These are phyloP conservation scores for Ambastaia sidthimunki DNA, from an alignment of 2,797 vertebrate genomes.

Conservation along the genomic window DNA sequence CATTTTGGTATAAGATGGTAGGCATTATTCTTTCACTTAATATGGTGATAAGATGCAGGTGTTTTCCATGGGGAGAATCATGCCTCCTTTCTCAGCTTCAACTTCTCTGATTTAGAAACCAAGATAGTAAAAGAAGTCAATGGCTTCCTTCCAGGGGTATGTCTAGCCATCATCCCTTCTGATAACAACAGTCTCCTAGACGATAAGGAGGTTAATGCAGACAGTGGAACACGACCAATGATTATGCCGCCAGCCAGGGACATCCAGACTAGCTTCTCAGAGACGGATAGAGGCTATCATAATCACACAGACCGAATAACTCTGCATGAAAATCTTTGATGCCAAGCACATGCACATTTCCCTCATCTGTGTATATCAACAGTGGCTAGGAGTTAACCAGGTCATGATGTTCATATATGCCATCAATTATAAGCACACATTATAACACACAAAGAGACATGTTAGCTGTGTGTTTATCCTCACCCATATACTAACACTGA, in stretches of 20 bases:
- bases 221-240: slow-evolving; percentile 60
- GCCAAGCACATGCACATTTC: slow-evolving; percentile 5
- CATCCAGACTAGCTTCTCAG: slow-evolving; percentile 61
- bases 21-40: slow-evolving; percentile 62
- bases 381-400: neutral
- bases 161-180: slow-evolving; percentile 65
- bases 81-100: slow-evolving; percentile 67
- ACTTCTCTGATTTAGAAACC: slow-evolving; percentile 60
- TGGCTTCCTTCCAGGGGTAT: slow-evolving; percentile 59
- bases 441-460: too few species aligned
- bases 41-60: slow-evolving; percentile 75
- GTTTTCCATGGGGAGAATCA: slow-evolving; percentile 64
- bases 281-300: slow-evolving; percentile 47
- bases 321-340: slow-evolving; percentile 10
- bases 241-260: slow-evolving; percentile 63
- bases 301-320: slow-evolving; percentile 37
- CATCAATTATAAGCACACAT: too few species aligned
- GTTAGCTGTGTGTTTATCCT: neutral
- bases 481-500: neutral
- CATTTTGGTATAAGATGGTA: slow-evolving; percentile 43
- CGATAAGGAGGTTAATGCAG: slow-evolving; percentile 73
- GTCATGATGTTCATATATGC: neutral
- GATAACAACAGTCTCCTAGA: slow-evolving; percentile 56
- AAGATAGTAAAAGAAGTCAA: slow-evolving; percentile 66
- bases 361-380: slow-evolving; percentile 26